Percentiles rank a stretch among this genome's conserved stretches.
phyloP scores from a whole-genome alignment of 2,888 invertebrate species.

The Diaphora mendica region DNA sequence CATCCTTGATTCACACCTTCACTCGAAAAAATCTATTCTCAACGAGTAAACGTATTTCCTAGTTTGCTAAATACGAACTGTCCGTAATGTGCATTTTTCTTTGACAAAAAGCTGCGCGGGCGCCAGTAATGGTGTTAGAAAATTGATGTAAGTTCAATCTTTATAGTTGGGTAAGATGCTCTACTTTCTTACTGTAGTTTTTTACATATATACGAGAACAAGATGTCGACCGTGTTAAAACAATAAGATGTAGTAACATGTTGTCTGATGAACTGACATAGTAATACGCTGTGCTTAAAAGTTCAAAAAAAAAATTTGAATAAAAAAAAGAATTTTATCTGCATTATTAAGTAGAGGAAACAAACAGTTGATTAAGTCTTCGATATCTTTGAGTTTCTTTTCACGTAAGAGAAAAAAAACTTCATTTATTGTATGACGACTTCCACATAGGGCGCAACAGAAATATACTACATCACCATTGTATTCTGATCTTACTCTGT shows the following conservation, averaged over 20 bases:
- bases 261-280: too few species aligned
- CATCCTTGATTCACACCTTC: too few species aligned
- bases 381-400: not conserved
- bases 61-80: conserved; percentile 55
- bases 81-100: conserved; percentile 81
- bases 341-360: not conserved
- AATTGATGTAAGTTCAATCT: conserved; percentile 62
- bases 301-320: too few species aligned
- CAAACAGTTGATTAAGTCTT: not conserved
- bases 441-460: too few species aligned
- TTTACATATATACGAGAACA: not conserved
- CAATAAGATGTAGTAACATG: too few species aligned
- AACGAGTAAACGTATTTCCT: not conserved
- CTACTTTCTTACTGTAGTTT: conserved; percentile 39
- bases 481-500: too few species aligned
- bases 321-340: too few species aligned
- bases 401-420: too few species aligned
- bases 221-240: too few species aligned
- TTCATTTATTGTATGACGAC: too few species aligned
- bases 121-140: conserved; percentile 72
- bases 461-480: too few species aligned
- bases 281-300: too few species aligned
- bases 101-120: conserved; percentile 73
- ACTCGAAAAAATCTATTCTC: not conserved
- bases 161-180: conserved; percentile 52